A percentile compares a stretch with the other conserved stretches of the same genome.
phyloP scores from a whole-genome alignment of 2,888 invertebrate genomes.

The Amphiduros pacificus region DNA sequence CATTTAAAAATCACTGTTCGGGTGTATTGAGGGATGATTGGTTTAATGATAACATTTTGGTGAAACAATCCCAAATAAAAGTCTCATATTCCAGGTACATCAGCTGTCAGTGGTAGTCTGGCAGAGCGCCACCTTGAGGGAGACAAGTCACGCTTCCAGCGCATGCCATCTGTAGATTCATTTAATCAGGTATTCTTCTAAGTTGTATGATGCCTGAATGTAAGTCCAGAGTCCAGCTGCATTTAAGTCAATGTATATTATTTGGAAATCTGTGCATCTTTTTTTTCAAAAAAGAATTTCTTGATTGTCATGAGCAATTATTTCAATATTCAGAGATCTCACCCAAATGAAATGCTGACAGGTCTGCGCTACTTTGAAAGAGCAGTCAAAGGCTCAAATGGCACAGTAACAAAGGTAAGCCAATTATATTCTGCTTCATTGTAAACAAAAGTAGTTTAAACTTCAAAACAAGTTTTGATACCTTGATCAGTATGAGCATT shows the following conservation, averaged over 20 bases:
- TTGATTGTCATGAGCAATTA: too few relatives aligned
- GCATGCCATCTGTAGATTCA: conserved; percentile 63
- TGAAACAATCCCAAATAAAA: neutral
- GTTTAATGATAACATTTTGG: neutral
- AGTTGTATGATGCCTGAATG: too few relatives aligned
- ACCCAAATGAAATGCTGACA: conserved; percentile 66
- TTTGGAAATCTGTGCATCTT: too few relatives aligned
- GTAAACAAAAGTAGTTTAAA: neutral
- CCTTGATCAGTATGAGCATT: neutral
- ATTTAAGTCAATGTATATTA: too few relatives aligned
- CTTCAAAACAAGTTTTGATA: neutral
- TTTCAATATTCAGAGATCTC: conserved; percentile 58
- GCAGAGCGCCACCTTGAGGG: conserved; percentile 49
- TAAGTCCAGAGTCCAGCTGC: too few relatives aligned
- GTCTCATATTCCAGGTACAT: conserved; percentile 39
- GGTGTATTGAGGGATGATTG: neutral
- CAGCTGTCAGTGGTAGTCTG: conserved; percentile 54
- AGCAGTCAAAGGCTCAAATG: conserved; percentile 39
- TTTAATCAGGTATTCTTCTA: conserved; percentile 64
- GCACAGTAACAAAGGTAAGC: conserved; percentile 22
- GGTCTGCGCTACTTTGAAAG: conserved; percentile 64
- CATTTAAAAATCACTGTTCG: neutral
- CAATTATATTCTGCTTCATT: neutral
- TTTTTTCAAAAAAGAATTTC: too few relatives aligned
- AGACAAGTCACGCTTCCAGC: conserved; percentile 54